A percentile compares a stretch with the other conserved stretches of the same genome.
phyloP scores from a whole-genome alignment of 1,140 invertebrate species.

The Saccostrea glomerata region DNA sequence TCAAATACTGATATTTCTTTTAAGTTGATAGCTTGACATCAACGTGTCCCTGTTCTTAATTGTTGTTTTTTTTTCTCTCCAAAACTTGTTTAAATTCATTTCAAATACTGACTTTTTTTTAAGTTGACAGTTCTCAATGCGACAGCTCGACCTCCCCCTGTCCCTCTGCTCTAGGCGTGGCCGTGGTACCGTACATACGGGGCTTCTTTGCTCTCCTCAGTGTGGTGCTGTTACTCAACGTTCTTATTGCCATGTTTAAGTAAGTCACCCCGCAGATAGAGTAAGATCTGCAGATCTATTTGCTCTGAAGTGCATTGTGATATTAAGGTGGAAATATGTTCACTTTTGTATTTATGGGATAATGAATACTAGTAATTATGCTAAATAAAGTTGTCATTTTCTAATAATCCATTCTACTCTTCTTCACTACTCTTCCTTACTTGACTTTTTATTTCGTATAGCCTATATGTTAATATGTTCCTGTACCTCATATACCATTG shows the following conservation, averaged over 20 bases:
- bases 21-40: background rate
- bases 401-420: too few relatives aligned
- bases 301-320: background rate
- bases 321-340: too few relatives aligned
- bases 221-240: background rate
- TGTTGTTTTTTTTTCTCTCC: too few relatives aligned
- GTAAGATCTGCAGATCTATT: background rate
- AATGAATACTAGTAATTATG: too few relatives aligned
- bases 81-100: background rate
- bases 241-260: conserved; percentile 27
- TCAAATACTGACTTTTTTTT: background rate
- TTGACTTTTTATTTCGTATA: too few relatives aligned
- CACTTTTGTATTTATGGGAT: too few relatives aligned
- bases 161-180: background rate
- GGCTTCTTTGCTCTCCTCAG: background rate
- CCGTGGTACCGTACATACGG: background rate
- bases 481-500: too few relatives aligned
- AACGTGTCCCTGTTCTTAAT: background rate
- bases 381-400: too few relatives aligned
- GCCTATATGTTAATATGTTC: too few relatives aligned
- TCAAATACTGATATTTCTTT: background rate
- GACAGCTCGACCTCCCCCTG: background rate
- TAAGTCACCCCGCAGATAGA: background rate
- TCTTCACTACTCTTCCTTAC: too few relatives aligned
- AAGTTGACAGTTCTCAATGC: background rate